phyloP scores from a whole-genome alignment of 2,888 invertebrate species.

The Polietes domitor region DNA sequence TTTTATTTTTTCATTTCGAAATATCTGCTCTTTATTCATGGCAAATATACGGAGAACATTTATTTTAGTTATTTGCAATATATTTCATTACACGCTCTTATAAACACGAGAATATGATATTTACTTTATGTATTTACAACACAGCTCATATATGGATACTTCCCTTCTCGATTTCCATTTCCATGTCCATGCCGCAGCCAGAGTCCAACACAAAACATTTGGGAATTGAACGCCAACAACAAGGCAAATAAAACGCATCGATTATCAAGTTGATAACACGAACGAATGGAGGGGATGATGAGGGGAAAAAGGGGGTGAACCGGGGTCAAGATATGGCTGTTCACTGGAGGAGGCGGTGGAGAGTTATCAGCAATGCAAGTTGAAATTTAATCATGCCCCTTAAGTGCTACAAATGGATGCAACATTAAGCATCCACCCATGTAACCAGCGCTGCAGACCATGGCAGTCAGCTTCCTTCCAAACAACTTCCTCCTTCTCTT shows the following conservation, averaged over 20 bases:
- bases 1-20: no score
- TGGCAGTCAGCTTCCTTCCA: no score
- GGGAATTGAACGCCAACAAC: not conserved
- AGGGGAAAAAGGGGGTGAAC: no score
- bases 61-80: not conserved
- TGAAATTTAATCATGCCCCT: slow-evolving; percentile 62
- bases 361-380: slow-evolving; percentile 35
- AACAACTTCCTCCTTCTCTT: no score
- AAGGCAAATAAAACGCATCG: not conserved
- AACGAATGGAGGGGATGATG: not conserved
- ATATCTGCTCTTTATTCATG: no score
- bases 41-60: no score
- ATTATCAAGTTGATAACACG: not conserved
- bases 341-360: no score
- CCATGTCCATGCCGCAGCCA: not conserved
- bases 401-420: slow-evolving; percentile 63
- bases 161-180: not conserved
- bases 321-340: no score
- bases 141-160: no score
- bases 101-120: not conserved
- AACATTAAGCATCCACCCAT: slow-evolving; percentile 49
- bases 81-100: not conserved
- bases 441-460: no score
- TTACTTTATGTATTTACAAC: not conserved
- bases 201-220: not conserved